These are phyloP conservation scores for Harpalus rufipes DNA, from an alignment of 2,888 invertebrate species.

Conservation along the genomic window DNA sequence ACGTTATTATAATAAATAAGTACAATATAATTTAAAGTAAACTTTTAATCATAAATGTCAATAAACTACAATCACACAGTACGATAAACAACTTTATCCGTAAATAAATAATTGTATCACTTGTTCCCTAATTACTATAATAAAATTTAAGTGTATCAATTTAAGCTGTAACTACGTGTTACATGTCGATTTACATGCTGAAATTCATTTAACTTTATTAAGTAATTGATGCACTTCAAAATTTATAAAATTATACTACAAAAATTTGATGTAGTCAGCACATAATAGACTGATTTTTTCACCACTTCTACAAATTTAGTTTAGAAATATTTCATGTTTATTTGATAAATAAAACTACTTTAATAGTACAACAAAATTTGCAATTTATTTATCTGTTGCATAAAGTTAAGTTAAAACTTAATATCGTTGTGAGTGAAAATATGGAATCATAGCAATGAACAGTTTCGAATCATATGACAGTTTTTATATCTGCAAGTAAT, in stretches of 20 bases:
- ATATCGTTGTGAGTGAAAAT: too few relatives aligned
- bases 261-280: too few relatives aligned
- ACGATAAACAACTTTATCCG: background rate
- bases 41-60: constrained; percentile 2
- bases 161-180: constrained; percentile 1
- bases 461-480: too few relatives aligned
- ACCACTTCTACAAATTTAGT: background rate
- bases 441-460: too few relatives aligned
- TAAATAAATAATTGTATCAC: constrained; percentile 4
- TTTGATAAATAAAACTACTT: too few relatives aligned
- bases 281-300: too few relatives aligned
- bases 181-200: background rate
- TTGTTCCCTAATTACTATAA: background rate
- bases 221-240: constrained; percentile 2
- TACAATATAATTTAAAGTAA: constrained; percentile 21
- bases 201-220: constrained; percentile 1
- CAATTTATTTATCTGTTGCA: too few relatives aligned
- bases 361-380: too few relatives aligned
- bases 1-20: background rate
- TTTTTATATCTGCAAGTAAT: too few relatives aligned
- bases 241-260: background rate
- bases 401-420: too few relatives aligned
- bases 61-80: background rate
- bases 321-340: too few relatives aligned
- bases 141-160: constrained; percentile 3